Base-by-base conservation (phyloP, 2,888 invertebrate species). In the Synergus japonicus region DNA sequence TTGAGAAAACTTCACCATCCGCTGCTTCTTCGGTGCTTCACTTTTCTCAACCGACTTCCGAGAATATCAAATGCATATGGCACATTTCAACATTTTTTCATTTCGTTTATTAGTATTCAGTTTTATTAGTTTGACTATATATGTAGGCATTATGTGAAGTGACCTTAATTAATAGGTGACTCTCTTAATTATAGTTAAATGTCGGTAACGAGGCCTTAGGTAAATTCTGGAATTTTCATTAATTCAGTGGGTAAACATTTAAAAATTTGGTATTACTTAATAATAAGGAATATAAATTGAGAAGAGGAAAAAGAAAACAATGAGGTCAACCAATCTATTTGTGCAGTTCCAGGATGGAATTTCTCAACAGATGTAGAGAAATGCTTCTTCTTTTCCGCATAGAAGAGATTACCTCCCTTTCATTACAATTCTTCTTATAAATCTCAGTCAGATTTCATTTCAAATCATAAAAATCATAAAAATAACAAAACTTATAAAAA, bases 251-350 rank as follows among this genome's bases (percentile, higher is more conserved):
- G 5, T 54, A 54, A 54, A 54, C 49, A 54, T 7, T 54, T n/a
- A 8, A 1, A n/a, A 54, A 37, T 37, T 4, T n/a, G 8, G n/a
- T 54, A 54, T 54, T n/a, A 54, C 8, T 54, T 7, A 49, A 49
- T 15, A 15, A 15, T 49, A 15, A 49, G 5, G 49, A 49, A 49
- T 15, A n/a, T 54, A n/a, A 7, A n/a, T n/a, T 4, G 37, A 37
- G 37, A 37, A 37, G 29, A 37, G 54, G 54, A 8, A n/a, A 10
- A 44, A 54, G 8, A 54, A n/a, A 54, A 54, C 54, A 54, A n/a
- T n/a, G n/a, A 54, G n/a, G 54, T 54, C 54, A 54, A 54, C 54
- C 54, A 15, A n/a, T 54, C n/a, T 54, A 54, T 49, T 49, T 54
- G 8, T 54, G n/a, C n/a, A 54, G 8, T n/a, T 54, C 54, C 8